Evolutionary conservation across 2,113 vertebrate genomes (phyloP).

Genomic region (Phrynosoma platyrhinos): DNA sequence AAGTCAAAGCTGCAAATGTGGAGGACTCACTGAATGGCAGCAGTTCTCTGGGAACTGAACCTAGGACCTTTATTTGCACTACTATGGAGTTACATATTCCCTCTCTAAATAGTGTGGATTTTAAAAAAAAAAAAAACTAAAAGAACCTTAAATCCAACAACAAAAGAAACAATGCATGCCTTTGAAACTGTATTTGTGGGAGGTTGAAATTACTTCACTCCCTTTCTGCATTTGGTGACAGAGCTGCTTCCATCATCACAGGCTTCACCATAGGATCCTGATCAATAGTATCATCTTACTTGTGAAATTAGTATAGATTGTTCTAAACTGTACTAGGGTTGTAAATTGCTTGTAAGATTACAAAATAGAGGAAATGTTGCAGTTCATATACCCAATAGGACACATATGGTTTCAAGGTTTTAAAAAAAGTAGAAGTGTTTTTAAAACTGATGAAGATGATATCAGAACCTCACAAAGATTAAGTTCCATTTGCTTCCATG

Average conservation of each 20-base stretch:
- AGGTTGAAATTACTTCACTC: not conserved
- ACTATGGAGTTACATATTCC: no score
- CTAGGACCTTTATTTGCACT: no score
- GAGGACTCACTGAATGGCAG: no score
- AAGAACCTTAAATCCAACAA: no score
- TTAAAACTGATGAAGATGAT: no score
- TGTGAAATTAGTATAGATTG: not conserved
- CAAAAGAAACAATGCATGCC: not conserved
- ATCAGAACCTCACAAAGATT: not conserved
- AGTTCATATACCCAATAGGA: not conserved
- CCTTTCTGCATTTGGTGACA: not conserved
- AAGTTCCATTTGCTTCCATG: not conserved
- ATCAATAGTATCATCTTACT: not conserved
- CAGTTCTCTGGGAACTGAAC: no score
- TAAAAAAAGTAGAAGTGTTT: not conserved
- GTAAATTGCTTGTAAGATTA: not conserved
- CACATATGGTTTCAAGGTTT: not conserved
- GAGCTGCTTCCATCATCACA: no score
- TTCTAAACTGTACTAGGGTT: not conserved
- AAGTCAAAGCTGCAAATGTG: no score
- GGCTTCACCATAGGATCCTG: no score
- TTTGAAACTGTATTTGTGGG: not conserved
- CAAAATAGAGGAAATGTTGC: not conserved
- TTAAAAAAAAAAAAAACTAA: no score
- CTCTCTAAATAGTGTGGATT: no score